Evolutionary conservation across 2,797 vertebrate genomes (phyloP).

Genomic region (Melanotaenia maccullochi): DNA sequence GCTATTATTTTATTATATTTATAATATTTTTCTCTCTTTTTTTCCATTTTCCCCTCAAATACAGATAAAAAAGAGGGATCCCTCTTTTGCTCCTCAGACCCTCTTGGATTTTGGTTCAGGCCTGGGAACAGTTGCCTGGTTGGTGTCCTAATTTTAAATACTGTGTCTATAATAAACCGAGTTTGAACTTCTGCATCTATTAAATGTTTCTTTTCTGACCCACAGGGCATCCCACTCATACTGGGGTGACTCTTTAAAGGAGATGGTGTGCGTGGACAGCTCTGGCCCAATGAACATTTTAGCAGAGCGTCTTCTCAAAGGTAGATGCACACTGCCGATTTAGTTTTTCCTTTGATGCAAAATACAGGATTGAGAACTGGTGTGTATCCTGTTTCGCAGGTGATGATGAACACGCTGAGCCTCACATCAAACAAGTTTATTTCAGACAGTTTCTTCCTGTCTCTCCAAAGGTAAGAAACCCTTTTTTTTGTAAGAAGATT

Average conservation of each 20-base stretch:
- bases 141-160: constrained; percentile 39
- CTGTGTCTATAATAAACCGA: background rate
- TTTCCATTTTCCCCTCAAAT: background rate
- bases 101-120: constrained; percentile 93
- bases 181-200: background rate
- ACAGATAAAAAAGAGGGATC: constrained; percentile 86
- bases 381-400: constrained; percentile 69
- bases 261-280: constrained; percentile 89
- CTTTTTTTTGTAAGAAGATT: background rate
- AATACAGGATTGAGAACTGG: background rate
- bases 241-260: constrained; percentile 86
- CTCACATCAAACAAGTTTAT: constrained; percentile 86
- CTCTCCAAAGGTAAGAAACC: constrained; percentile 85
- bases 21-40: rapidly evolving
- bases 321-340: constrained; percentile 58
- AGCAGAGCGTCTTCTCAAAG: constrained; percentile 88
- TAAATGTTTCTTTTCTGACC: background rate
- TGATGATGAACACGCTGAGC: constrained; percentile 72
- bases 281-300: constrained; percentile 87
- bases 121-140: constrained; percentile 88
- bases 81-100: constrained; percentile 84
- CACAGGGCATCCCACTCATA: constrained; percentile 85
- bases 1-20: background rate
- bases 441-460: constrained; percentile 91
- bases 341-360: background rate